Base-by-base conservation (phyloP, 2,113 vertebrate species). In the Nothoprocta perdicaria region DNA sequence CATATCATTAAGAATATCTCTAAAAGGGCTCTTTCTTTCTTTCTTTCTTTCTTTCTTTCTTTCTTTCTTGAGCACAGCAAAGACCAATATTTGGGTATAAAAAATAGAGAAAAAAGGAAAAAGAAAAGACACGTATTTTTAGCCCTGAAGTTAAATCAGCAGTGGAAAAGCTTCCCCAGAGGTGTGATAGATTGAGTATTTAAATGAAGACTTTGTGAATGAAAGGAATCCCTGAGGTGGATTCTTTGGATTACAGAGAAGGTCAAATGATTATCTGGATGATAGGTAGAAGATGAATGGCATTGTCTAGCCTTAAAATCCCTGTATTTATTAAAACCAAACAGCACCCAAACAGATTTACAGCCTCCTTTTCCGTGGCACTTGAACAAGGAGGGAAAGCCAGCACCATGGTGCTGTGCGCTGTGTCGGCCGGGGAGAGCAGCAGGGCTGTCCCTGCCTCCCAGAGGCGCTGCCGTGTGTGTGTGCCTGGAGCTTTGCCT, bases 321-420 rank as follows among this genome's bases (percentile, higher is more conserved):
- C 3, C 61, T 74, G 22, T 61, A 74, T 93, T 63, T 95, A 89
- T 89, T 82, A 87, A 80, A 89, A 67, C 53, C 66, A 85, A 94
- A 89, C 72, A 92, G 84, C 90, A 19, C 66, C 10, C 23, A 74
- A 69, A 61, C 29, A 80, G 17, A 63, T 89, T 72, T 92, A 74
- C 26, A 67, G 33, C 38, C n/a, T 93, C 38, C 48, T 79, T 86
- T 91, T 86, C 38, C 16, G 14, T 26, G 5, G 14, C 46, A 77
- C 45, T 71, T 82, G 5, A 60, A 16, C 1, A 1, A 23, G 46
- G 35, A 84, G 76, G 66, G 27, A 24, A 88, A 82, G 9, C 5
- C 38, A 76, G 55, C 23, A 46, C 7, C 12, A 35, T 0, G 0
- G 17, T 7, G 3, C 0, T 15, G 1, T 19, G 7, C 67, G 86